Base-by-base conservation (phyloP, 2,113 vertebrate genomes). In the Chloebia gouldiae region DNA sequence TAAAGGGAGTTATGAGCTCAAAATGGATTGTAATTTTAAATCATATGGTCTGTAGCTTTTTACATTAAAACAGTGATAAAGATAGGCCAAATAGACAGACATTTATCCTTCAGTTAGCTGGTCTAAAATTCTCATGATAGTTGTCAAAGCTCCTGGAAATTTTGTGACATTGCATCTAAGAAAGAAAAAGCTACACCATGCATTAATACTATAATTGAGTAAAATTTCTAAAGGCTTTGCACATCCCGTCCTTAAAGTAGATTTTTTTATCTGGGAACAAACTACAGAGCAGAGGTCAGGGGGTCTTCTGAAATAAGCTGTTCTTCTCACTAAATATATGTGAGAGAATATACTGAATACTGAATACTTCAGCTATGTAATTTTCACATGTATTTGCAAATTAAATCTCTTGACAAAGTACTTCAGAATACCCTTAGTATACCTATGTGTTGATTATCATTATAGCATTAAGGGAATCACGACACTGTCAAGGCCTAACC, bases 11-110 rank as follows among this genome's bases (percentile, higher is more conserved):
- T 86, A 87, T n/a, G 27, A 82, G 6, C 31, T 72, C 49, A 65
- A 89, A 92, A 95, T 37, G 21, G 33, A 61, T 72, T 72, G 12
- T 31, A 91, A 92, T 65, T 96, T 93, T 91, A 77, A 87, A 91
- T 87, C 12, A 15, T 82, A 80, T 79, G 53, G 28, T 47, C 44
- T 61, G 31, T 65, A 90, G 15, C 31, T 65, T 94, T 28, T 72
- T 85, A 88, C 57, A 79, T 85, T 57, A 49, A 79, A 85, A 27
- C 11, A 49, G 20, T 64, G 49, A 56, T 53, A 85, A 75, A 87
- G 59, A 82, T 13, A 69, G 15, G 20, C 17, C 57, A 72, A 44
- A 63, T 90, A 87, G 16, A 44, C 15, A 72, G 35, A 57, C 31
- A 69, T 39, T 83, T 86, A 11, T 49, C 66, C 40, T 61, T 88